Conservation (phyloP, 2,888 invertebrate genomes). For the Acleris sparsana region DNA sequence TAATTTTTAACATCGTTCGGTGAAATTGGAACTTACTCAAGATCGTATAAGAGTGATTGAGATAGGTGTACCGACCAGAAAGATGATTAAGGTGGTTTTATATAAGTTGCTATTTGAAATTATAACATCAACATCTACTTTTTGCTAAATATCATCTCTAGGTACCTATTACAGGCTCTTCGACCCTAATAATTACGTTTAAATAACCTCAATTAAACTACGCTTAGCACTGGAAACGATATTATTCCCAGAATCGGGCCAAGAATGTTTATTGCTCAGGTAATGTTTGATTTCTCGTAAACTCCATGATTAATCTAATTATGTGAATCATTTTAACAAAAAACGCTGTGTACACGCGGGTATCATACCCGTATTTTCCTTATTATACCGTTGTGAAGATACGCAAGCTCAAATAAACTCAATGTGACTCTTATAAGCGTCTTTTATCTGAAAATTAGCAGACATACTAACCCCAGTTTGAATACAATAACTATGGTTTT, state of each 20-base stretch:
- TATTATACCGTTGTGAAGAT: neutral
- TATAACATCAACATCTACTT: neutral
- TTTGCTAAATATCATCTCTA: conserved; percentile 12
- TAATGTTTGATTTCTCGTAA: conserved; percentile 31
- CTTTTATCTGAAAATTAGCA: no score
- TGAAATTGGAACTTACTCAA: no score
- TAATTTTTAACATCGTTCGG: no score
- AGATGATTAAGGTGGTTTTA: no score
- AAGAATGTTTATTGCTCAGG: conserved; percentile 20
- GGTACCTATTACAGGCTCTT: conserved; percentile 19
- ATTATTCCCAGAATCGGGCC: conserved; percentile 25
- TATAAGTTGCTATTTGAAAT: no score
- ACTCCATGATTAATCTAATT: conserved; percentile 31
- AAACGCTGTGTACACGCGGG: conserved; percentile 22
- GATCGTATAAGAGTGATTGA: no score
- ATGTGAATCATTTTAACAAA: conserved; percentile 33
- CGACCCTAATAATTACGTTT: conserved; percentile 4
- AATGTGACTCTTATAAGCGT: no score
- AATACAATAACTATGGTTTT: no score
- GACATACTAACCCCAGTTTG: no score
- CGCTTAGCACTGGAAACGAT: conserved; percentile 33
- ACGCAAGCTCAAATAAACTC: no score
- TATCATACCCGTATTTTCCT: conserved; percentile 16
- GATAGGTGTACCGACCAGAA: no score
- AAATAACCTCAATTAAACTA: conserved; percentile 23